Percentiles rank a stretch among this genome's conserved stretches.
Conservation (phyloP, 2,797 vertebrate species). For the Sebastes hubbsi region DNA sequence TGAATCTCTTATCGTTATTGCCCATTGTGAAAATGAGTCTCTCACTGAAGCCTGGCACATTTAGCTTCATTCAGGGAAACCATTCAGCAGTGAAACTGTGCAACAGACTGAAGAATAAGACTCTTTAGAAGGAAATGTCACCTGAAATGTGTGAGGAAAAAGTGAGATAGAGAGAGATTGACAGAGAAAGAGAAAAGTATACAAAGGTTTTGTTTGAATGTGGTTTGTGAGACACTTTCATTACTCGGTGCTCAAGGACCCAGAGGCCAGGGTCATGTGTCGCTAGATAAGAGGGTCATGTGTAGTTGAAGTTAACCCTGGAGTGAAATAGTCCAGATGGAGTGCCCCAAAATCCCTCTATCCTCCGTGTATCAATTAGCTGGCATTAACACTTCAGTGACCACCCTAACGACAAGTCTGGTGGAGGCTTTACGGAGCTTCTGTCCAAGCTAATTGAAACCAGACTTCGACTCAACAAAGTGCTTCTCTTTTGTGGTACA, state of each 20-base stretch:
- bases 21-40: slow-evolving; percentile 65
- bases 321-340: slow-evolving; percentile 56
- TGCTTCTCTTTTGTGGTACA: background rate
- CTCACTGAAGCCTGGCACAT: slow-evolving; percentile 51
- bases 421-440: slow-evolving; percentile 14
- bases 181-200: slow-evolving; percentile 8
- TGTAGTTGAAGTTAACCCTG: slow-evolving; percentile 63
- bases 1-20: slow-evolving; percentile 56
- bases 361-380: slow-evolving; percentile 44
- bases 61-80: slow-evolving; percentile 59
- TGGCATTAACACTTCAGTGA: slow-evolving; percentile 52
- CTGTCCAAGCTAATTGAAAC: slow-evolving; percentile 20
- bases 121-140: slow-evolving; percentile 57
- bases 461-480: background rate
- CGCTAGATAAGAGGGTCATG: slow-evolving; percentile 49
- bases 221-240: slow-evolving; percentile 25
- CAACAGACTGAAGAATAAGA: slow-evolving; percentile 52
- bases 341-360: slow-evolving; percentile 18
- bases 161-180: background rate
- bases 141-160: slow-evolving; percentile 26
- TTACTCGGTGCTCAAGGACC: slow-evolving; percentile 12
- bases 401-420: slow-evolving; percentile 42
- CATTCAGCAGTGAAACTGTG: slow-evolving; percentile 67
- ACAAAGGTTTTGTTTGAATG: slow-evolving; percentile 45
- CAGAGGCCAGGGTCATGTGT: slow-evolving; percentile 46